These are phyloP conservation scores for Elmis aenea DNA, from an alignment of 2,888 invertebrate genomes.

Conservation along the genomic window DNA sequence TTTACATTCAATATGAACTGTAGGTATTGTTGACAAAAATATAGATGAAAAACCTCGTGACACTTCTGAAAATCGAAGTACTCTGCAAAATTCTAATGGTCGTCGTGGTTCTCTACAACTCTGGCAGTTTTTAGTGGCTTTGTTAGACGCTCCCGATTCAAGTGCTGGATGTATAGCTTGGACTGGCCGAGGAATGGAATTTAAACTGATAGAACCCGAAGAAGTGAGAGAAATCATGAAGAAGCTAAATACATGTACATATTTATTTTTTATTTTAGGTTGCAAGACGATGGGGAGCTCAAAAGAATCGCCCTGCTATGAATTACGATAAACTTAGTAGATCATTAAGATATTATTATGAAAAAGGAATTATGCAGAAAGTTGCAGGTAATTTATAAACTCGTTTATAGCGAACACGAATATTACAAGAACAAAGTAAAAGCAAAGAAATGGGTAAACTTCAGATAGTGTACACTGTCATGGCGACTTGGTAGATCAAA, in stretches of 20 bases:
- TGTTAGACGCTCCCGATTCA: slow-evolving; percentile 62
- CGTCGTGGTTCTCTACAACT: slow-evolving; percentile 83
- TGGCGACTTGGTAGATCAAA: too few relatives aligned
- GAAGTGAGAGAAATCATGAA: slow-evolving; percentile 55
- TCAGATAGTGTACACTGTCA: too few relatives aligned
- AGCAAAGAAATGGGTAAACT: neutral
- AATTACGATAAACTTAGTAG: slow-evolving; percentile 94
- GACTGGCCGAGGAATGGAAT: slow-evolving; percentile 94
- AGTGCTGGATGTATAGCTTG: slow-evolving; percentile 84
- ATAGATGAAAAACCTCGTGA: slow-evolving; percentile 30
- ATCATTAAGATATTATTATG: slow-evolving; percentile 93
- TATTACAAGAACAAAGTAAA: too few relatives aligned
- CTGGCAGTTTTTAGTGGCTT: slow-evolving; percentile 91
- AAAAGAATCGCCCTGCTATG: slow-evolving; percentile 96
- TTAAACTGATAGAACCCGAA: slow-evolving; percentile 93
- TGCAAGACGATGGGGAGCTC: slow-evolving; percentile 91
- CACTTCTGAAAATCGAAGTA: slow-evolving; percentile 28
- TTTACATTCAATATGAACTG: neutral
- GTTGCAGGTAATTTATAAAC: slow-evolving; percentile 89
- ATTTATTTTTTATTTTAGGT: slow-evolving; percentile 55
- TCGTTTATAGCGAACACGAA: slow-evolving; percentile 8
- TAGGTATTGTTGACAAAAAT: slow-evolving; percentile 12
- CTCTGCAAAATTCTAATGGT: slow-evolving; percentile 32
- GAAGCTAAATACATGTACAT: slow-evolving; percentile 1
- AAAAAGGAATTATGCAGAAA: slow-evolving; percentile 98